Percentiles rank a stretch among this genome's conserved stretches.
phyloP scores from a whole-genome alignment of 2,113 vertebrate species.

The Odocoileus virginianus region DNA sequence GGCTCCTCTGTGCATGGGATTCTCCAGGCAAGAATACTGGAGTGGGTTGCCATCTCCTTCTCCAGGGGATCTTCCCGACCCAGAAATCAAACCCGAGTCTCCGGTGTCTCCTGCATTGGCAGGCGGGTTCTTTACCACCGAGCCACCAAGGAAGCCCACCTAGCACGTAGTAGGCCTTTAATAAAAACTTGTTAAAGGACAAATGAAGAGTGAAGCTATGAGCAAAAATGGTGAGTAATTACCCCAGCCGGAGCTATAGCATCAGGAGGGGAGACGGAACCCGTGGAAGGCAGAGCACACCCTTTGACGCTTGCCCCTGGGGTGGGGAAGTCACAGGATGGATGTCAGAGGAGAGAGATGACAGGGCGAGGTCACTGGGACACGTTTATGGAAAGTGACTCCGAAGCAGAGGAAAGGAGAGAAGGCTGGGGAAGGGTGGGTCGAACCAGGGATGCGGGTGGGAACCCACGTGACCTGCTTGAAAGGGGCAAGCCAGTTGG shows the following conservation, averaged over 20 bases:
- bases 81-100: background rate
- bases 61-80: background rate
- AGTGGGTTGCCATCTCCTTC: background rate
- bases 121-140: background rate
- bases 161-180: background rate
- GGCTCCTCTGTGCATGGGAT: background rate
- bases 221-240: background rate
- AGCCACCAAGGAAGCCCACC: background rate
- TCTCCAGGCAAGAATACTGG: background rate
- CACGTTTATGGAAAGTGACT: background rate
- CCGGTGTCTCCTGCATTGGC: background rate
- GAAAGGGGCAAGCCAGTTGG: background rate
- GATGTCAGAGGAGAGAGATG: background rate
- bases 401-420: background rate
- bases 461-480: background rate
- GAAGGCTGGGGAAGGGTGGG: background rate
- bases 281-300: background rate
- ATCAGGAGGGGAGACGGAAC: background rate
- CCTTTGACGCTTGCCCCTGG: background rate
- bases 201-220: background rate
- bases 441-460: rapidly evolving
- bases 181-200: background rate
- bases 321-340: rapidly evolving
- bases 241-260: background rate
- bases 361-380: rapidly evolving